Base-by-base conservation (phyloP, 2,113 vertebrate species). In the Condylura cristata region DNA sequence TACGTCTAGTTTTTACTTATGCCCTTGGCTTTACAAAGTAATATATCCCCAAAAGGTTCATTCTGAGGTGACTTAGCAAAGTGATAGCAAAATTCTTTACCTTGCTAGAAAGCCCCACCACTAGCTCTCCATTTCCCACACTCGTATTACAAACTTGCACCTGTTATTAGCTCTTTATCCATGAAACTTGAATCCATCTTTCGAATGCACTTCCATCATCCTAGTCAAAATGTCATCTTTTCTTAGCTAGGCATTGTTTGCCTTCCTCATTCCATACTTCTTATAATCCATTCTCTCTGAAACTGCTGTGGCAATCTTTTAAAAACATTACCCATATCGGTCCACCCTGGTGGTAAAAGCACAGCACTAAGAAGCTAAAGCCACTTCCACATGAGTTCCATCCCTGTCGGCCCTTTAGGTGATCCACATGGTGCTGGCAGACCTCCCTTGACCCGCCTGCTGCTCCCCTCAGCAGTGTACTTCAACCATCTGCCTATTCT, bases 1-100 rank as follows among this genome's bases (percentile, higher is more conserved):
- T 90, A 84, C 91, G 95, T 93, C 76, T 90, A 68, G 83, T 95
- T 91, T 93, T 61, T 70, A 72, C 68, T 68, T 86, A 74, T 74
- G n/a, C 1, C 30, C 32, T 70, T 76, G 17, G 20, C 9, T 93
- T 94, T 90, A 78, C 41, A 93, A 87, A 93, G 84, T 39, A 81
- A 24, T 76, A 39, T 30, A n/a, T 81, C 20, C 74, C 28, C 58
- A 56, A 44, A 39, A n/a, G 46, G 24, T 76, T 96, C 66, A 41
- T 44, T 5, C 32, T 68, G 30, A 89, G 24, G 26, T 63, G 41
- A 63, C 34, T 60, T 56, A 70, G 24, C 30, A 81, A 92, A 94
- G 44, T 60, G 51, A 81, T 5, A 58, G 51, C 37, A 65, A 20
- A 84, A 74, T 61, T 89, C 61, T n/a, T 89, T 10, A 60, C 37